These are phyloP conservation scores for Macrotis lagotis DNA, from an alignment of 2,113 vertebrate genomes.

Conservation along the genomic window DNA sequence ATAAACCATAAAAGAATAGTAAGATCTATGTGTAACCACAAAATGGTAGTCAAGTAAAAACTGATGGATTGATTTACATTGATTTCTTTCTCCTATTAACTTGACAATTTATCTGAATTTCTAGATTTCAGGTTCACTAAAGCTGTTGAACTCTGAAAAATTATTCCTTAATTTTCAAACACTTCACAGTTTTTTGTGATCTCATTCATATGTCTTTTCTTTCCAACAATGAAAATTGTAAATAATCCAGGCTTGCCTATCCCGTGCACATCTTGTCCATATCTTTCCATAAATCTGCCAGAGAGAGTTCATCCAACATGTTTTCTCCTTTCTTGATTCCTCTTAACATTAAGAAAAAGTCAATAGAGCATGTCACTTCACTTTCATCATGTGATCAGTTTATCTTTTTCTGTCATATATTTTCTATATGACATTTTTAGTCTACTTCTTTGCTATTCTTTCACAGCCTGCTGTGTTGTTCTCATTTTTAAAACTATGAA, in stretches of 20 bases:
- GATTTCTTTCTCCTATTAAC: not conserved
- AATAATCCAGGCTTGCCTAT: not conserved
- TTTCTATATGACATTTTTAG: too few relatives aligned
- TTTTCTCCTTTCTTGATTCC: too few relatives aligned
- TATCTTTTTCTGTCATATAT: too few relatives aligned
- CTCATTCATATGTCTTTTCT: not conserved
- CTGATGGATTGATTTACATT: not conserved
- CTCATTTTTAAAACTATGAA: too few relatives aligned
- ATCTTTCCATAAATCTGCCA: not conserved
- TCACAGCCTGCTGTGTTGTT: too few relatives aligned
- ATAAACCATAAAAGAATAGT: not conserved
- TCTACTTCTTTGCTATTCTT: too few relatives aligned
- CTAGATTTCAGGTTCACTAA: not conserved
- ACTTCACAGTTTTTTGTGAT: not conserved
- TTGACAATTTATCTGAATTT: not conserved
- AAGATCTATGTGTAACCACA: not conserved
- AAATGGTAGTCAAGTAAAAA: not conserved
- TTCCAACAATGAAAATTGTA: not conserved
- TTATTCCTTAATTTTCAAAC: not conserved
- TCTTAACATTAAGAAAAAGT: too few relatives aligned
- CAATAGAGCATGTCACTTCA: too few relatives aligned
- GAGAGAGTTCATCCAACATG: not conserved
- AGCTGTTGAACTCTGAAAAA: not conserved
- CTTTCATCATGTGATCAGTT: too few relatives aligned
- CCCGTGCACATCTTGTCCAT: not conserved